Base-by-base conservation (phyloP, 2,797 vertebrate species). In the Mormyrus proboscirostris region DNA sequence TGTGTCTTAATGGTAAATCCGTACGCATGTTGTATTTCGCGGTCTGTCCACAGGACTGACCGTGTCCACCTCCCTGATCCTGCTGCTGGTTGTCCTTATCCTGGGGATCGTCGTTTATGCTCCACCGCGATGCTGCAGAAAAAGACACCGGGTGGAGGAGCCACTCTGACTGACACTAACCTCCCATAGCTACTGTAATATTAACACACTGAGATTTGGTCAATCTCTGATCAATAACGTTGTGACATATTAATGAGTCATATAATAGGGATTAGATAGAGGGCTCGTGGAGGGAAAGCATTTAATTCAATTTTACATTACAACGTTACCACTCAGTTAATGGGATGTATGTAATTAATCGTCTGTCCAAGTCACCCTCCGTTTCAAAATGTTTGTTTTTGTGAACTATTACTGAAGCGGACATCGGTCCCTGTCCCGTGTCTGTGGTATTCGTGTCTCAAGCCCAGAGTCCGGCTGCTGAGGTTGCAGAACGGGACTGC, bases 71-170 rank as follows among this genome's bases (percentile, higher is more conserved):
- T 89, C 82, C 89, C 85, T 92, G 57, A 7, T 89, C 29, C 49
- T 92, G 41, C 4, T 90, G 53, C 50, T 89, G 47, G 19, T 86
- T 47, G 86, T 90, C 3, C 3, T 89, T 14, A 29, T 91, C 1
- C 65, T 92, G 6, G 88, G 88, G 1, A 47, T 25, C 4, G 89
- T 91, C 55, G 91, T 91, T 33, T 92, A 92, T 90, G 79, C 85
- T 2, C 91, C 90, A 1, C 76, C 88, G 29, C 76, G 86, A 16
- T 41, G n/a, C 41, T 91, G 89, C 88, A 92, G 86, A 3, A 62
- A 62, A 25, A 25, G 59, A 69, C 10, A 38, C 89, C 22, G 85
- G 47, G 41, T 22, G 38, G 91, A 90, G 14, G 90, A 90, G 84
- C 90, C 82, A 6, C 89, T 90, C 22, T 91, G 89, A 2, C 55